Evolutionary conservation across 2,797 vertebrate genomes (phyloP).

Genomic region (Percopsis omiscomaycus): DNA sequence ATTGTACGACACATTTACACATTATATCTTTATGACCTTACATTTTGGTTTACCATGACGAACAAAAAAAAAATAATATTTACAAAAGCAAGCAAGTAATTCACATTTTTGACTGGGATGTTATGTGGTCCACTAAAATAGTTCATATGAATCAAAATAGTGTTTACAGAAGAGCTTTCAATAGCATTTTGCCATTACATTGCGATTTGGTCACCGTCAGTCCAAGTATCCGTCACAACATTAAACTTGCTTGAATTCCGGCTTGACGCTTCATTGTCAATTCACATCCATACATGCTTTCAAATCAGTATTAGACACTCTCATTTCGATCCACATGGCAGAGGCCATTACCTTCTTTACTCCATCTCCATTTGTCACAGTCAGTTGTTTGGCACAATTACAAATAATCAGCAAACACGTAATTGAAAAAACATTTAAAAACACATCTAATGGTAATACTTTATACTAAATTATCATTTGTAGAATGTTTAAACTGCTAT

Average conservation of each 20-base stretch:
- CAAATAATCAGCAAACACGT: slow-evolving; percentile 66
- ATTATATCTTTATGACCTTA: slow-evolving; percentile 39
- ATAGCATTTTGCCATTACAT: slow-evolving; percentile 24
- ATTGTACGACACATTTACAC: slow-evolving; percentile 70
- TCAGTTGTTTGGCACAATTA: slow-evolving; percentile 54
- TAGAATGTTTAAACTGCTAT: slow-evolving; percentile 54
- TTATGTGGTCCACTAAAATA: slow-evolving; percentile 54
- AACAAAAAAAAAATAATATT: slow-evolving; percentile 70
- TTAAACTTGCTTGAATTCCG: slow-evolving; percentile 36
- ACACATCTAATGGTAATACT: slow-evolving; percentile 38
- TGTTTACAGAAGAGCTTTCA: slow-evolving; percentile 36
- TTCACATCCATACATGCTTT: slow-evolving; percentile 23
- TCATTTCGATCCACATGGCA: slow-evolving; percentile 22
- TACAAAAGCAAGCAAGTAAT: slow-evolving; percentile 68
- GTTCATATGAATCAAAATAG: slow-evolving; percentile 49
- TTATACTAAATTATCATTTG: slow-evolving; percentile 50
- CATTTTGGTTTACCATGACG: slow-evolving; percentile 64
- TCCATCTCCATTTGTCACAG: slow-evolving; percentile 45
- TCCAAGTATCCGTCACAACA: slow-evolving; percentile 27
- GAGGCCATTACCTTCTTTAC: slow-evolving; percentile 32
- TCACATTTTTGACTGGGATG: slow-evolving; percentile 77
- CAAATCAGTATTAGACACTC: slow-evolving; percentile 22
- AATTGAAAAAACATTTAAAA: slow-evolving; percentile 34
- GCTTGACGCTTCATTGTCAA: slow-evolving; percentile 23
- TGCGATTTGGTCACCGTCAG: slow-evolving; percentile 15